Percentiles rank a stretch among this genome's conserved stretches.
Evolutionary conservation across 2,888 invertebrate genomes (phyloP).

Genomic region (Miltochrista miniata): DNA sequence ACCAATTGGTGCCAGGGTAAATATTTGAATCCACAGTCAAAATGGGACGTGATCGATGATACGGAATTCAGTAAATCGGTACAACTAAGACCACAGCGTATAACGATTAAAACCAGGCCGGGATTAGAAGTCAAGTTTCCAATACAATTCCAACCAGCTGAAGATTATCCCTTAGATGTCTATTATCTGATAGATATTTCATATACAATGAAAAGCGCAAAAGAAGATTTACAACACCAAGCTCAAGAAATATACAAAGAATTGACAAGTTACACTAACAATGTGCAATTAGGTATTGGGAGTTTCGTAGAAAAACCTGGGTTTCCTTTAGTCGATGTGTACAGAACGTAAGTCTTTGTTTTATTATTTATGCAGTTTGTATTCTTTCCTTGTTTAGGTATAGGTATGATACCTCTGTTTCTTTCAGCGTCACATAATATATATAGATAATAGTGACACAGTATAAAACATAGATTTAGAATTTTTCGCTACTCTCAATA

Average conservation of each 20-base stretch:
- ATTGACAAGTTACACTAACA: slow-evolving; percentile 83
- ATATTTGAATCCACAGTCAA: slow-evolving; percentile 30
- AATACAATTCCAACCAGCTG: slow-evolving; percentile 85
- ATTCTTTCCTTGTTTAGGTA: too few relatives aligned
- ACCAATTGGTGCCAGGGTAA: slow-evolving; percentile 45
- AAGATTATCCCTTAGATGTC: slow-evolving; percentile 92
- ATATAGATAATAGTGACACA: too few relatives aligned
- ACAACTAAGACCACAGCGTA: slow-evolving; percentile 83
- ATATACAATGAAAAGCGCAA: slow-evolving; percentile 87
- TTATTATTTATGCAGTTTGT: too few relatives aligned
- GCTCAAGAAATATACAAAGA: slow-evolving; percentile 72
- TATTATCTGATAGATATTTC: slow-evolving; percentile 93
- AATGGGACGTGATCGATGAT: background rate
- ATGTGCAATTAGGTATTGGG: slow-evolving; percentile 87
- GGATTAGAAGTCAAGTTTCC: slow-evolving; percentile 62
- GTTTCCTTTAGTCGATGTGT: slow-evolving; percentile 81
- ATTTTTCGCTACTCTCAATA: too few relatives aligned
- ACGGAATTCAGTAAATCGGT: slow-evolving; percentile 34
- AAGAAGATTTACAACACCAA: slow-evolving; percentile 73
- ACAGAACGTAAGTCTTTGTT: slow-evolving; percentile 44
- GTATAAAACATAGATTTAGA: too few relatives aligned
- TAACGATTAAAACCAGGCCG: slow-evolving; percentile 75
- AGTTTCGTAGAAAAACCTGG: slow-evolving; percentile 88
- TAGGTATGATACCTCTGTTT: too few relatives aligned
- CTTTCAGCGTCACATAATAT: too few relatives aligned